Conservation (phyloP, 2,113 vertebrate species). For the Larimichthys crocea region DNA sequence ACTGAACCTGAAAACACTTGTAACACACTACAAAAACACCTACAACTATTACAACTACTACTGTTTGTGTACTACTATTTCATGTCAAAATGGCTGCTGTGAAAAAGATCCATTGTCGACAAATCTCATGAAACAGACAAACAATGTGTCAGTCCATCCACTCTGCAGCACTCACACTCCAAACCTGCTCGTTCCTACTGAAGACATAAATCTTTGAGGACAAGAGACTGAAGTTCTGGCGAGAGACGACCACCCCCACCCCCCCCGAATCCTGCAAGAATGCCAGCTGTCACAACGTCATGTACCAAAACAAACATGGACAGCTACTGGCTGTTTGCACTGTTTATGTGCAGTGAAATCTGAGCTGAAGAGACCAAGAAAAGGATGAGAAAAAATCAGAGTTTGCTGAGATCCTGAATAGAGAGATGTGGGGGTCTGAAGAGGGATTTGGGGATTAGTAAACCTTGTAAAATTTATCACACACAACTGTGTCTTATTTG, state of each 20-base stretch:
- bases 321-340: neutral
- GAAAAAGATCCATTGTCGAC: neutral
- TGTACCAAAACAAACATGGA: slow-evolving; percentile 14
- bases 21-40: too few species aligned
- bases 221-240: neutral
- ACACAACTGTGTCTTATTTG: neutral
- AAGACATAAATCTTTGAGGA: neutral
- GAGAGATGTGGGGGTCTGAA: too few species aligned
- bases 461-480: neutral
- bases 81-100: too few species aligned
- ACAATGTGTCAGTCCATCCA: too few species aligned
- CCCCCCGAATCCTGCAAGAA: neutral
- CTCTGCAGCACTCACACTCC: neutral
- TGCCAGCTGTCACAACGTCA: neutral
- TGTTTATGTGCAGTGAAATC: neutral
- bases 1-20: too few species aligned
- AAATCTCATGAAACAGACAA: neutral
- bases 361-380: neutral
- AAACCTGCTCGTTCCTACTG: neutral
- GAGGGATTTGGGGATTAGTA: neutral
- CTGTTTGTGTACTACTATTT: too few species aligned
- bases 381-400: neutral
- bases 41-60: too few species aligned
- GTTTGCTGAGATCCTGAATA: neutral
- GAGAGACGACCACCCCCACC: neutral